A percentile compares a stretch with the other conserved stretches of the same genome.
These are phyloP conservation scores for Orycteropus afer DNA, from an alignment of 2,113 vertebrate species.

Conservation along the genomic window DNA sequence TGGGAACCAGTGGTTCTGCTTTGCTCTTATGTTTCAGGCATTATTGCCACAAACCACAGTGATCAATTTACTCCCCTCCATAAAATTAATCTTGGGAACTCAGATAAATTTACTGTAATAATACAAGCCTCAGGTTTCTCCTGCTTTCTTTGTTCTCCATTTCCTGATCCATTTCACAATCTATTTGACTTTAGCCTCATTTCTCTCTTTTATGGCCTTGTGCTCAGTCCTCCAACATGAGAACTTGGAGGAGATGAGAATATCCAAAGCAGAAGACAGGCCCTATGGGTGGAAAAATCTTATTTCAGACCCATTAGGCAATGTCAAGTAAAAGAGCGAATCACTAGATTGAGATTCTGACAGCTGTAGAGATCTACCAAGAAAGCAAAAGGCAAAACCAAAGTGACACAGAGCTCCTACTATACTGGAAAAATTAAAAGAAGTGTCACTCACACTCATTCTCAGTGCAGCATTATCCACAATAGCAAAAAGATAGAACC, in stretches of 20 bases:
- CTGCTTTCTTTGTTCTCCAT: neutral
- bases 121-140: neutral
- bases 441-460: too few relatives aligned
- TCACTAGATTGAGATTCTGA: neutral
- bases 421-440: neutral
- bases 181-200: neutral
- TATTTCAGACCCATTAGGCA: neutral
- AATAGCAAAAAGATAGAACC: too few relatives aligned
- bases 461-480: too few relatives aligned
- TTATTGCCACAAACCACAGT: neutral
- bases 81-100: neutral
- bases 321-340: neutral
- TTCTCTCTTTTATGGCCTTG: neutral
- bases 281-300: accelerated
- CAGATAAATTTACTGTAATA: neutral
- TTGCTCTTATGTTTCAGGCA: neutral
- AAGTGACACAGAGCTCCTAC: neutral
- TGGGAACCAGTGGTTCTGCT: neutral
- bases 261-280: neutral
- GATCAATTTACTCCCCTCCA: neutral
- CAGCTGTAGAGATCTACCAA: neutral
- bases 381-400: neutral
- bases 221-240: neutral
- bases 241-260: neutral
- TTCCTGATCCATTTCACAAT: neutral